Base-by-base conservation (phyloP, 2,888 invertebrate species). In the Aspidapion aeneum region DNA sequence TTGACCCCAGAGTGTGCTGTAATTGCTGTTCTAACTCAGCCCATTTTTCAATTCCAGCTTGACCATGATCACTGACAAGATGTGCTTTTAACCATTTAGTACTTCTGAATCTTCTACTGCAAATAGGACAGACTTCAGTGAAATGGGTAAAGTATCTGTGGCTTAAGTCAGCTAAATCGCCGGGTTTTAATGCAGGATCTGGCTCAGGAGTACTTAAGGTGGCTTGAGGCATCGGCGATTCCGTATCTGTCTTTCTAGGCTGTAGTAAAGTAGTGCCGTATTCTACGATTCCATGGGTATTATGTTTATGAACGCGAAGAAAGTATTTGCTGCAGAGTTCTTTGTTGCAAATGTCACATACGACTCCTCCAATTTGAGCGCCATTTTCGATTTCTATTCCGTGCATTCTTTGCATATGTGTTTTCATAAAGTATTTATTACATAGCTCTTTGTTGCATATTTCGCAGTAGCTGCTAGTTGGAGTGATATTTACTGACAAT, bases 341-440 rank as follows among this genome's bases (percentile, higher is more conserved):
- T 80, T 97, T 97, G 82, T 97, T 95, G 81, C 99, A 99, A 70
- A 99, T 94, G 80, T 97, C 96, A 81, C 97, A 97, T 56, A 96
- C 92, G 5, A 95, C 96, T 19, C 96, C 96, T 3, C 95, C 95
- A 50, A 95, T 91, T 78, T 93, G 94, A 48, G 94, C 91, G 18
- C 94, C 94, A 75, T 93, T 94, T 80, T 95, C 94, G 58, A 96
- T 90, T 77, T 94, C 94, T 73, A 96, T 96, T 55, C 95, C 95
- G 80, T 96, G 99, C 94, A 99, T 98, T 78, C 97, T 90, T 77
- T 96, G 91, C 95, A 98, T 98, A 83, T 99, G 99, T 1, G 98
- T 98, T 79, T 98, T 96, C 91, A 99, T 94, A 81, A 99, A 99
- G 79, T 99, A 99, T 81, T 99, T 99, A 83, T 99, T 99, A 84